Conservation (phyloP, 2,113 vertebrate species). For the Prolemur simus region DNA sequence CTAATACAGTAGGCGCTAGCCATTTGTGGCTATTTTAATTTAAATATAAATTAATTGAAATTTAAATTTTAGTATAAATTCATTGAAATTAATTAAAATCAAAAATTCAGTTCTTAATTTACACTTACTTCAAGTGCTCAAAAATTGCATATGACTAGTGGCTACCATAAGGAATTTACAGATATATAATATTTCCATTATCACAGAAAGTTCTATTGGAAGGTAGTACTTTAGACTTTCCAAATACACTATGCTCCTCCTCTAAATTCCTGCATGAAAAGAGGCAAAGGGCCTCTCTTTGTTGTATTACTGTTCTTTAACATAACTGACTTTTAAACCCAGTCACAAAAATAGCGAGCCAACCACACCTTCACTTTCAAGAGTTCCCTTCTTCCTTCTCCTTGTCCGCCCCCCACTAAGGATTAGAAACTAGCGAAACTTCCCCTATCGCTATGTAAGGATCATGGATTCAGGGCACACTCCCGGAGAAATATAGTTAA, state of each 20-base stretch:
- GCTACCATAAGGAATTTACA: background rate
- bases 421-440: background rate
- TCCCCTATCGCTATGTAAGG: background rate
- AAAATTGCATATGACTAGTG: background rate
- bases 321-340: background rate
- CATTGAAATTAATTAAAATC: constrained; percentile 13
- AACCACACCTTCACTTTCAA: background rate
- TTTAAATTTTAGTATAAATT: constrained; percentile 17
- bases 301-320: background rate
- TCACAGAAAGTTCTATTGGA: background rate
- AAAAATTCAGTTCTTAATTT: background rate
- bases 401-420: background rate
- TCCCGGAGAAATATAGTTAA: background rate
- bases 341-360: background rate
- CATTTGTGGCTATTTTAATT: background rate
- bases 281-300: background rate
- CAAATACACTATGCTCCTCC: background rate
- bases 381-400: background rate
- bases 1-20: background rate
- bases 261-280: background rate
- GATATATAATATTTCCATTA: background rate
- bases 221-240: background rate
- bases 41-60: background rate
- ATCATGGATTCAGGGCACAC: background rate
- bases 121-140: background rate